A percentile compares a stretch with the other conserved stretches of the same genome.
These are phyloP conservation scores for Murina feae DNA, from an alignment of 2,113 vertebrate genomes.

Conservation along the genomic window DNA sequence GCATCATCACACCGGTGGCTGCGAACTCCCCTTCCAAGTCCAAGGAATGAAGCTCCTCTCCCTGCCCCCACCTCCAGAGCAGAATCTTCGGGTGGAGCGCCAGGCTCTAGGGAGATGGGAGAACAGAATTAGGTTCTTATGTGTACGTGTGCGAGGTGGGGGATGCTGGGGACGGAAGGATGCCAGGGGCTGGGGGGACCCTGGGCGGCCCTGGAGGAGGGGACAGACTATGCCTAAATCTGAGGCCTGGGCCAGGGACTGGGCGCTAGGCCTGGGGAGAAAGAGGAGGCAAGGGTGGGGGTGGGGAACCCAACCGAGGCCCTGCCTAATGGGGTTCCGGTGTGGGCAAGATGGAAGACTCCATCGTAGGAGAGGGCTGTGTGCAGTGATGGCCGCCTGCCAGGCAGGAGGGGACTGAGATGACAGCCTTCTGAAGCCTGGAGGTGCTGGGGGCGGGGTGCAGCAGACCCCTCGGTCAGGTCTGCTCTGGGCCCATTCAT, in stretches of 20 bases:
- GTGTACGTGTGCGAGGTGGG: too few relatives aligned
- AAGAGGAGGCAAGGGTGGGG: background rate
- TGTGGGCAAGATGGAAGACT: conserved; percentile 4
- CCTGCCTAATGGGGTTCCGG: background rate
- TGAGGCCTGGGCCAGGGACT: background rate
- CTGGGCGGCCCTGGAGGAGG: background rate
- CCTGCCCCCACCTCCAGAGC: background rate
- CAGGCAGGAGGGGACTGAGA: conserved; percentile 41
- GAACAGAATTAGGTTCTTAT: background rate
- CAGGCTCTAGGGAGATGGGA: background rate
- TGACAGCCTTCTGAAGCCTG: background rate
- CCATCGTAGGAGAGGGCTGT: background rate
- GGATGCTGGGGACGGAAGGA: background rate
- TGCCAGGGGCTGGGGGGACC: background rate
- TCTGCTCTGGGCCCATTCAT: conserved; percentile 1
- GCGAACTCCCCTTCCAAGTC: background rate
- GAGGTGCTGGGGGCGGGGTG: conserved; percentile 8
- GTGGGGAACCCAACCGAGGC: background rate
- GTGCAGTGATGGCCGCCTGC: conserved; percentile 32
- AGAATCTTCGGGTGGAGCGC: background rate
- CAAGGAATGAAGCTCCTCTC: background rate
- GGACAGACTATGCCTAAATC: background rate
- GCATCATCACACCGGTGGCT: background rate
- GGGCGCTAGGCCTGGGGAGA: background rate
- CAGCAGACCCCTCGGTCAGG: background rate